phyloP scores from a whole-genome alignment of 1,140 invertebrate species.

The Ruditapes philippinarum region DNA sequence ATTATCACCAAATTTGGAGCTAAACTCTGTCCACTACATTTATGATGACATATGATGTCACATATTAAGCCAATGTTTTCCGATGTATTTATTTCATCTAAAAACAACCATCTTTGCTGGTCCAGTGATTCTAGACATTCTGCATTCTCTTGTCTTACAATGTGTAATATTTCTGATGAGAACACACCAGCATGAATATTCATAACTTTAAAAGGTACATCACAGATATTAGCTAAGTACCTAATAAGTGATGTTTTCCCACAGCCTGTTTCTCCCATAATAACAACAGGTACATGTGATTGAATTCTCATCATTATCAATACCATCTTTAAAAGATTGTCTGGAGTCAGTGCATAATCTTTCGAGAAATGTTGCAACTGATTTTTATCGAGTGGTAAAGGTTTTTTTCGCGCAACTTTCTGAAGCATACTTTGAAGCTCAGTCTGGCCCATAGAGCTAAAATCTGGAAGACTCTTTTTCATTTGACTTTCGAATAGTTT shows the following conservation, averaged over 20 bases:
- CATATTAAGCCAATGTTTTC: slow-evolving; percentile 71
- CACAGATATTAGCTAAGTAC: slow-evolving; percentile 64
- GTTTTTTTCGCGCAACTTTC: slow-evolving; percentile 50
- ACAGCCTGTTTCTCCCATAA: slow-evolving; percentile 84
- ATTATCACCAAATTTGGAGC: slow-evolving; percentile 70
- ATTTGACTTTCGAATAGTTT: slow-evolving; percentile 74
- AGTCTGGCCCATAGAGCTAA: slow-evolving; percentile 28
- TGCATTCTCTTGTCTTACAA: slow-evolving; percentile 28
- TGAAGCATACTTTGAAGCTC: slow-evolving; percentile 65
- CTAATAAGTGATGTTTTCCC: slow-evolving; percentile 76
- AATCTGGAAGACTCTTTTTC: slow-evolving; percentile 63
- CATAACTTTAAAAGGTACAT: slow-evolving; percentile 58
- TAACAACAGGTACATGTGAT: slow-evolving; percentile 77
- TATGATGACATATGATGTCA: slow-evolving; percentile 75
- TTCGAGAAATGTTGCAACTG: slow-evolving; percentile 34
- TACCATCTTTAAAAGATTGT: slow-evolving; percentile 78
- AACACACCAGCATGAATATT: slow-evolving; percentile 74
- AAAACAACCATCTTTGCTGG: slow-evolving; percentile 65
- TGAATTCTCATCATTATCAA: slow-evolving; percentile 71
- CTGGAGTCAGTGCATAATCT: slow-evolving; percentile 75
- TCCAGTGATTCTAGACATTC: slow-evolving; percentile 11
- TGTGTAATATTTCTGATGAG: slow-evolving; percentile 40
- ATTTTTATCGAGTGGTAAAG: not conserved
- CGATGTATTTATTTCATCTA: slow-evolving; percentile 78
- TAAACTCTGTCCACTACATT: slow-evolving; percentile 50